Evolutionary conservation across 2,113 vertebrate genomes (phyloP).

Genomic region (Rhea americana): DNA sequence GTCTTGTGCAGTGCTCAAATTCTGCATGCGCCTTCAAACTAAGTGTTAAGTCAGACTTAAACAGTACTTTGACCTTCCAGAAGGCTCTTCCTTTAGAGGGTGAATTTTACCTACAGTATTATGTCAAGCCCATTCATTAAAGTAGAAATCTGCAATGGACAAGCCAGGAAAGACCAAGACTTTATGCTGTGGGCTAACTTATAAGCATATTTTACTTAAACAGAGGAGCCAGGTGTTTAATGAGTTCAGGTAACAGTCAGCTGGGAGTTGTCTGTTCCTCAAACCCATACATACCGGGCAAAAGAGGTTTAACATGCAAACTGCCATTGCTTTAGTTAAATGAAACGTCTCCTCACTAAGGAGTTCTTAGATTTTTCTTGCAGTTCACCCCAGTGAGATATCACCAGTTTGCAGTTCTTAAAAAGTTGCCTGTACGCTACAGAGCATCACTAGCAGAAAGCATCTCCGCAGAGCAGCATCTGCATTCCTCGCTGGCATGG

Average conservation of each 20-base stretch:
- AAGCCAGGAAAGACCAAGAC: not conserved
- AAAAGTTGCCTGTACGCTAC: not conserved
- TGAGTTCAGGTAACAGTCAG: not conserved
- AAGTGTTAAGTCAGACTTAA: not conserved
- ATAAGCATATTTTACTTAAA: not conserved
- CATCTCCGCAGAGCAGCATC: not conserved
- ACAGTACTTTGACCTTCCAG: not conserved
- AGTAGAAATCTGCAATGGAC: not conserved
- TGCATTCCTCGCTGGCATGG: fast-evolving
- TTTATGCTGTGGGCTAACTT: not conserved
- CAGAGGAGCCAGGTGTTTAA: not conserved
- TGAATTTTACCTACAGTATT: not conserved
- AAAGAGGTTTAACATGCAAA: not conserved
- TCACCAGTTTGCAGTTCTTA: not conserved
- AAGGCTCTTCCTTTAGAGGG: not conserved
- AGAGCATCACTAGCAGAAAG: not conserved
- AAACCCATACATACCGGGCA: not conserved
- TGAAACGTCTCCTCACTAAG: not conserved
- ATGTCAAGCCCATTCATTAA: not conserved
- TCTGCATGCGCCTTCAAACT: not conserved
- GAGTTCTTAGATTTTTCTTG: not conserved
- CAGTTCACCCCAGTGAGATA: not conserved
- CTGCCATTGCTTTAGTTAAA: not conserved
- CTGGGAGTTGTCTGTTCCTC: not conserved
- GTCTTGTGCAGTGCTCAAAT: not conserved